Evolutionary conservation across 1,140 invertebrate species (phyloP).

Genomic region (Paraescarpia echinospica): DNA sequence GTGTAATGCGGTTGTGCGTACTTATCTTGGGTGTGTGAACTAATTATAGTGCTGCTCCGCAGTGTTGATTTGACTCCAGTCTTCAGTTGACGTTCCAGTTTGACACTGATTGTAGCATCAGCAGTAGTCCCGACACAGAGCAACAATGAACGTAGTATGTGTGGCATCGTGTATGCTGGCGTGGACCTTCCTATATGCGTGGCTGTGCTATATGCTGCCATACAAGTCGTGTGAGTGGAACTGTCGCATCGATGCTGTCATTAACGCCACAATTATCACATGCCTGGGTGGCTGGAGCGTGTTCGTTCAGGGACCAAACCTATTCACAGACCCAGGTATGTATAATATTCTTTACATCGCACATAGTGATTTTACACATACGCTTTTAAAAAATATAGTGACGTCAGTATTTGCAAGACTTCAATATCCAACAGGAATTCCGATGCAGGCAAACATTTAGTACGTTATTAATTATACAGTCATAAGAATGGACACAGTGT

Average conservation of each 20-base stretch:
- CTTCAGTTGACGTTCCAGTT: too few relatives aligned
- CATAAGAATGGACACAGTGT: too few relatives aligned
- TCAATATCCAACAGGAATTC: too few relatives aligned
- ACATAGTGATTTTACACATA: too few relatives aligned
- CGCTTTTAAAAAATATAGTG: too few relatives aligned
- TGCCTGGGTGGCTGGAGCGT: constrained; percentile 34
- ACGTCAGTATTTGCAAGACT: too few relatives aligned
- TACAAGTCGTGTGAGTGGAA: constrained; percentile 38
- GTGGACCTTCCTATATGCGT: neutral
- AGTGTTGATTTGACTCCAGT: too few relatives aligned
- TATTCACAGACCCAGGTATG: constrained; percentile 20
- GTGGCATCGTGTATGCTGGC: neutral
- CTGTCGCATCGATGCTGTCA: constrained; percentile 40
- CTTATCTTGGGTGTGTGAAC: too few relatives aligned
- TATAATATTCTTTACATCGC: neutral
- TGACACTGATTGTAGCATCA: neutral
- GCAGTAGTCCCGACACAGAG: neutral
- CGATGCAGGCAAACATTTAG: too few relatives aligned
- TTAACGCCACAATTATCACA: constrained; percentile 41
- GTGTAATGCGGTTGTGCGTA: too few relatives aligned
- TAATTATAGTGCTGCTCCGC: too few relatives aligned
- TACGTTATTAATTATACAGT: too few relatives aligned
- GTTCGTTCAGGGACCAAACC: constrained; percentile 44
- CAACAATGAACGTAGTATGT: neutral
- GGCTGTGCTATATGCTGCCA: neutral